Percentiles rank a stretch among this genome's conserved stretches.
These are phyloP conservation scores for Strigamia maritima DNA, from an alignment of 2,888 invertebrate genomes.

Conservation along the genomic window DNA sequence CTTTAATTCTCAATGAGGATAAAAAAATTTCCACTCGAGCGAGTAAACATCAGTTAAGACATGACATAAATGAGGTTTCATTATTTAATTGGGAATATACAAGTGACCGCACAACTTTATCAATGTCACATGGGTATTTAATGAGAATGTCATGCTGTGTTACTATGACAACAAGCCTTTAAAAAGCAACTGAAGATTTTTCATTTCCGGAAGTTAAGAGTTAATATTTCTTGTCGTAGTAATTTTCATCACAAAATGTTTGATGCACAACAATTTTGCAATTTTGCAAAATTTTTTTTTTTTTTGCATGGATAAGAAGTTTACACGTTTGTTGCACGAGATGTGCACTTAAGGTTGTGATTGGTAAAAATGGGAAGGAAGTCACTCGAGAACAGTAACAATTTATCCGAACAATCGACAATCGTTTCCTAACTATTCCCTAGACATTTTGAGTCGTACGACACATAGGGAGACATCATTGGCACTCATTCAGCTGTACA, in stretches of 20 bases:
- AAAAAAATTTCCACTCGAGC: not conserved
- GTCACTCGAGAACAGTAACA: not conserved
- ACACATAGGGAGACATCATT: not conserved
- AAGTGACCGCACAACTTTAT: conserved; percentile 27
- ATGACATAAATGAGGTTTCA: conserved; percentile 31
- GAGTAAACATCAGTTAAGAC: conserved; percentile 18
- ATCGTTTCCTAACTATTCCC: not conserved
- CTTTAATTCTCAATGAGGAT: too few species aligned
- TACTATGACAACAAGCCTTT: not conserved
- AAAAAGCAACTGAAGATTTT: not conserved
- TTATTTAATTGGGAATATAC: conserved; percentile 18
- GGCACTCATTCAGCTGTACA: not conserved
- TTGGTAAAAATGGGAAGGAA: not conserved
- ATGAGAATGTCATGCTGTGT: conserved; percentile 16
- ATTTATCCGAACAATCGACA: not conserved
- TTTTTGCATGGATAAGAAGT: not conserved
- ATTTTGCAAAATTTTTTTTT: too few species aligned
- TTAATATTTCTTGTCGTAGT: not conserved
- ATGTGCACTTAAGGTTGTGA: not conserved
- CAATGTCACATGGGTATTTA: not conserved
- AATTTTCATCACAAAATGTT: not conserved
- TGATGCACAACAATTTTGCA: not conserved
- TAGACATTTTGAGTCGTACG: not conserved
- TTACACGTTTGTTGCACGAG: not conserved
- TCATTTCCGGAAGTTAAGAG: not conserved